Evolutionary conservation across 2,113 vertebrate species (phyloP).

Genomic region (Circaetus gallicus): DNA sequence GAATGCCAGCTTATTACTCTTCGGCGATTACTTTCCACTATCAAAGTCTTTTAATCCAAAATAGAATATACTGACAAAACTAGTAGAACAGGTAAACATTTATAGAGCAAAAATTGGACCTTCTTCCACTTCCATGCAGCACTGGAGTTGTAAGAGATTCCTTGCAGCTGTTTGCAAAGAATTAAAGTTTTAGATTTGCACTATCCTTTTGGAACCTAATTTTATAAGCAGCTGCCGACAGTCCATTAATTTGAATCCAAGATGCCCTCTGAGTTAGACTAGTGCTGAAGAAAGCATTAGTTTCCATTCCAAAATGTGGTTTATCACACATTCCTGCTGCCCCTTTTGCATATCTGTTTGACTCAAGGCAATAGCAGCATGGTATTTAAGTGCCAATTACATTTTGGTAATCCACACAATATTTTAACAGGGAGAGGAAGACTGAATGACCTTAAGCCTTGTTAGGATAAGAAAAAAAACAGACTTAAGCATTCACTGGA

Average conservation of each 20-base stretch:
- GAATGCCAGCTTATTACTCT: constrained; percentile 9
- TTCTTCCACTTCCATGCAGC: background rate
- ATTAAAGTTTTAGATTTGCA: constrained; percentile 46
- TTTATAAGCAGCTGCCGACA: constrained; percentile 64
- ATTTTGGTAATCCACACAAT: constrained; percentile 10
- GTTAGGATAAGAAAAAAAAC: constrained; percentile 28
- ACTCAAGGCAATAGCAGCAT: constrained; percentile 27
- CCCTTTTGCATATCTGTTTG: constrained; percentile 56
- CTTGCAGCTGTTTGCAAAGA: constrained; percentile 48
- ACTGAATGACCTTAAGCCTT: constrained; percentile 47
- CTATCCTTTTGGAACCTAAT: constrained; percentile 64
- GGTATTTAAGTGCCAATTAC: constrained; percentile 14
- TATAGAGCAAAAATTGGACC: background rate
- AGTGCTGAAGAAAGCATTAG: constrained; percentile 55
- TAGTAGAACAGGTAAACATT: constrained; percentile 7
- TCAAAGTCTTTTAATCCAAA: constrained; percentile 1
- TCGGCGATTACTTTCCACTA: background rate
- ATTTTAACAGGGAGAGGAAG: constrained; percentile 42
- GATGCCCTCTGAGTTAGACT: constrained; percentile 51
- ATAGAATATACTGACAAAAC: background rate
- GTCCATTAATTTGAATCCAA: constrained; percentile 72
- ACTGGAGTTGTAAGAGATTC: background rate
- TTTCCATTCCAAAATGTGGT: constrained; percentile 58
- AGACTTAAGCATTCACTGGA: constrained; percentile 7
- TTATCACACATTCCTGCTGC: constrained; percentile 57